Percentiles rank a stretch among this genome's conserved stretches.
Conservation (phyloP, 2,113 vertebrate genomes). For the Bos javanicus region DNA sequence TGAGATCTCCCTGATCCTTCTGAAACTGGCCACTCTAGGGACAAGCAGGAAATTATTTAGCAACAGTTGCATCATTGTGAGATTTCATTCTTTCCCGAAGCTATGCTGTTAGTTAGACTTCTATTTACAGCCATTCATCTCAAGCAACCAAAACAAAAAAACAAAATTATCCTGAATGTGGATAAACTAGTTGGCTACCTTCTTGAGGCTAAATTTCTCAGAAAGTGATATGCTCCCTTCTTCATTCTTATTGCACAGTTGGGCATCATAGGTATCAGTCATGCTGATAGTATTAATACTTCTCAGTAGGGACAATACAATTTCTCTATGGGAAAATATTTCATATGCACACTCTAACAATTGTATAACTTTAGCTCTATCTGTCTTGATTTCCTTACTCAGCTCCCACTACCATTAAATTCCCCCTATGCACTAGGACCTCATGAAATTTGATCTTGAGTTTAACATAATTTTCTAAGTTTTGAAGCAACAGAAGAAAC, state of each 20-base stretch:
- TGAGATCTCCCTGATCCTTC: neutral
- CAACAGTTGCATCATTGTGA: neutral
- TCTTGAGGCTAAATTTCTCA: neutral
- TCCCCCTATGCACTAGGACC: neutral
- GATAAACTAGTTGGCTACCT: neutral
- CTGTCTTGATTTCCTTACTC: neutral
- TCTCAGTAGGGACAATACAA: neutral
- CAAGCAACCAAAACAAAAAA: neutral
- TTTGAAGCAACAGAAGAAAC: neutral
- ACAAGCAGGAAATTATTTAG: slow-evolving; percentile 12
- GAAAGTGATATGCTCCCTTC: neutral
- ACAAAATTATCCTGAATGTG: neutral
- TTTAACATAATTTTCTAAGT: neutral
- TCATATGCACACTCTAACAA: neutral
- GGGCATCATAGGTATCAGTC: neutral
- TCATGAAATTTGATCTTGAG: neutral
- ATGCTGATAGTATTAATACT: neutral
- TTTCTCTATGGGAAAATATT: neutral
- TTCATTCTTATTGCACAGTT: neutral
- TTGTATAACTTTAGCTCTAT: neutral
- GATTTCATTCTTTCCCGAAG: neutral
- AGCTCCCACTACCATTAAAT: neutral
- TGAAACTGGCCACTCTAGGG: neutral
- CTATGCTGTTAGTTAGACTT: neutral
- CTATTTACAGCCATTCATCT: neutral